These are phyloP conservation scores for Omphaloscelis lunosa DNA, from an alignment of 2,888 invertebrate genomes.

Conservation along the genomic window DNA sequence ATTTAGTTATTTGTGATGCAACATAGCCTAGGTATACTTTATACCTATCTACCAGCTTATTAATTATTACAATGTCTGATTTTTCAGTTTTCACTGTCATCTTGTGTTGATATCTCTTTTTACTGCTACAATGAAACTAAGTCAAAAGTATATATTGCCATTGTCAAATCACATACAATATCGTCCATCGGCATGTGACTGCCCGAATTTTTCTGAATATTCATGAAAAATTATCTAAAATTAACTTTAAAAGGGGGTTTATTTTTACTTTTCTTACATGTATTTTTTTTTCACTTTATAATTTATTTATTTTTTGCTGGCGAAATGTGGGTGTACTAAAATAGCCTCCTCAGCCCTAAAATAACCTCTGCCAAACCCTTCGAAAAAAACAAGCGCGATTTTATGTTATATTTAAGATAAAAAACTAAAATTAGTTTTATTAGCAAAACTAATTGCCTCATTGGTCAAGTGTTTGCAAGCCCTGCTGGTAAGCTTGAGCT, in stretches of 20 bases:
- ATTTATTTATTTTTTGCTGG: neutral
- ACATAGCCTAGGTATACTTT: too few species aligned
- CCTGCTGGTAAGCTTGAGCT: too few species aligned
- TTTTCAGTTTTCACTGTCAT: neutral
- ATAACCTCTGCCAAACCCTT: neutral
- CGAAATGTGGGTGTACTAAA: too few species aligned
- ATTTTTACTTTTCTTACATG: too few species aligned
- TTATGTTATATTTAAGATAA: neutral
- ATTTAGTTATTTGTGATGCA: neutral
- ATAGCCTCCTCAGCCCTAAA: too few species aligned
- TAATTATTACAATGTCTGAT: neutral
- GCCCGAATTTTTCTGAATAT: too few species aligned
- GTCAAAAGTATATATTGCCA: neutral
- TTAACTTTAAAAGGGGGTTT: too few species aligned
- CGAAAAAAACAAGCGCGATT: neutral
- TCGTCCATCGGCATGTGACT: too few species aligned
- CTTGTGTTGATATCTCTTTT: neutral
- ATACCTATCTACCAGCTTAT: neutral
- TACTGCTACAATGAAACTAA: neutral
- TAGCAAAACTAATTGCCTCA: too few species aligned
- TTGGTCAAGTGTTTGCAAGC: too few species aligned
- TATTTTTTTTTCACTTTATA: too few species aligned
- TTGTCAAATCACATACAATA: neutral
- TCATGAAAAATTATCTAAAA: too few species aligned
- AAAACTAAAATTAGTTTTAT: neutral